Evolutionary conservation across 2,888 invertebrate species (phyloP).

Genomic region (Athalia circularis): DNA sequence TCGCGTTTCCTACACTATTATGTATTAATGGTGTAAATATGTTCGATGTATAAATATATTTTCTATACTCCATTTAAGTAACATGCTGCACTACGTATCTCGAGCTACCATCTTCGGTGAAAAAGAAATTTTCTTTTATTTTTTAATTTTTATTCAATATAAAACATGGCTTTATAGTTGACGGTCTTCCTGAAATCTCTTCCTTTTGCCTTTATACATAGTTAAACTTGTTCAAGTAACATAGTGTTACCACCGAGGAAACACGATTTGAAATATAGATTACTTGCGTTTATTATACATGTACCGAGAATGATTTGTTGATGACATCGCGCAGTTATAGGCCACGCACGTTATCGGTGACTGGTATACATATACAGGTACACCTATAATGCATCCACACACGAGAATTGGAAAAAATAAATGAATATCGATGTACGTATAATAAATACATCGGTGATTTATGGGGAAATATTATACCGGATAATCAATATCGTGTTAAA

Average conservation of each 20-base stretch:
- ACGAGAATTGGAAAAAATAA: not conserved
- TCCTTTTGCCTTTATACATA: not conserved
- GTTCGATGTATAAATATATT: too few species aligned
- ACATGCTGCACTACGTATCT: too few species aligned
- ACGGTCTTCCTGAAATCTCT: not conserved
- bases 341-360: constrained; percentile 5
- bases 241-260: not conserved
- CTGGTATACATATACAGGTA: not conserved
- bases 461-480: not conserved
- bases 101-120: too few species aligned
- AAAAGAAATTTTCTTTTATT: too few species aligned
- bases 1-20: too few species aligned
- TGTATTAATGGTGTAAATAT: too few species aligned
- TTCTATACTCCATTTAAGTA: too few species aligned
- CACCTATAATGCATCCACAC: not conserved
- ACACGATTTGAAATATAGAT: constrained; percentile 25
- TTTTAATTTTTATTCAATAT: not conserved
- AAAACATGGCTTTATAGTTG: not conserved
- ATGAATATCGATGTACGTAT: not conserved
- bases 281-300: not conserved
- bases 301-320: constrained; percentile 13
- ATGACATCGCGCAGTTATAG: not conserved
- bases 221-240: constrained; percentile 13
- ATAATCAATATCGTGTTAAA: not conserved
- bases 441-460: not conserved